Percentiles rank a stretch among this genome's conserved stretches.
phyloP scores from a whole-genome alignment of 2,797 vertebrate species.

The Xenops minutus region DNA sequence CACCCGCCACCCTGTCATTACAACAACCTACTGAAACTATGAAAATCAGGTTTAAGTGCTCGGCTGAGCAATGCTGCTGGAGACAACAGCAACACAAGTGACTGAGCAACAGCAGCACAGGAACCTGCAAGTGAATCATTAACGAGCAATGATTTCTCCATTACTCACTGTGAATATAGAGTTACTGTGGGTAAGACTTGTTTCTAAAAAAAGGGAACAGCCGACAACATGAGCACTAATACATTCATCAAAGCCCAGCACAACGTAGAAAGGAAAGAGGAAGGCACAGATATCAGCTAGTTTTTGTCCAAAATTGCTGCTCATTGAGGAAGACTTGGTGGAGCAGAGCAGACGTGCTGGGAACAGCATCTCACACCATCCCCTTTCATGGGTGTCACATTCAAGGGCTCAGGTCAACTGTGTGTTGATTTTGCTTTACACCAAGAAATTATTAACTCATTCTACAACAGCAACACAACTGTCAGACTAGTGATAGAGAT shows the following conservation, averaged over 20 bases:
- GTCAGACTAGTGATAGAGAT: neutral
- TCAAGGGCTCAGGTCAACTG: neutral
- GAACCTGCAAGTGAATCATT: slow-evolving; percentile 63
- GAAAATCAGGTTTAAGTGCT: neutral
- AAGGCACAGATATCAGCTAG: neutral
- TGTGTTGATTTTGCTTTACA: neutral
- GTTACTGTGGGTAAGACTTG: neutral
- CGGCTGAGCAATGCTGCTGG: neutral
- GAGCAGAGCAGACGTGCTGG: neutral
- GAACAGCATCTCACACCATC: neutral
- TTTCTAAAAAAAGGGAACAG: slow-evolving; percentile 58
- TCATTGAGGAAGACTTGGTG: neutral
- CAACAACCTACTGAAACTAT: neutral
- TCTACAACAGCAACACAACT: neutral
- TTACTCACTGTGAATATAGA: slow-evolving; percentile 45
- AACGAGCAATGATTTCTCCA: slow-evolving; percentile 46
- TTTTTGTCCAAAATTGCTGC: neutral
- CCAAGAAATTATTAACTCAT: slow-evolving; percentile 44
- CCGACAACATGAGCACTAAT: neutral
- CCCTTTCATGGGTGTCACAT: neutral
- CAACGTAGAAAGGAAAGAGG: neutral
- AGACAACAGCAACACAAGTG: neutral
- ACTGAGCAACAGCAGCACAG: slow-evolving; percentile 15
- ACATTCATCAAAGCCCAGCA: slow-evolving; percentile 9
- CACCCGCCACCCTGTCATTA: neutral